These are phyloP conservation scores for Ennomos quercinarius DNA, from an alignment of 2,888 invertebrate genomes.

Conservation along the genomic window DNA sequence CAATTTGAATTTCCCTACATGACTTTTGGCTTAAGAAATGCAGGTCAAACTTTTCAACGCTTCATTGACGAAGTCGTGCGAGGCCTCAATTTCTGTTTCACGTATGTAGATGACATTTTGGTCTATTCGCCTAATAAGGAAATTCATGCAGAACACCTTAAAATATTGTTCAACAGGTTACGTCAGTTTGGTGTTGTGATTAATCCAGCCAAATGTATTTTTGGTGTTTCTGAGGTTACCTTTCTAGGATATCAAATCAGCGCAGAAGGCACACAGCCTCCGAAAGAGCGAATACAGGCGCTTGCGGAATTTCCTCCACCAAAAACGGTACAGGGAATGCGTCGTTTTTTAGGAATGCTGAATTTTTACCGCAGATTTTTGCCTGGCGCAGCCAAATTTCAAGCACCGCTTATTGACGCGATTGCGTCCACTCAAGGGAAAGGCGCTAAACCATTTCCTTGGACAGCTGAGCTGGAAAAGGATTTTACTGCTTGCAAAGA, in stretches of 20 bases:
- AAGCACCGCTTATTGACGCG: conserved; percentile 37
- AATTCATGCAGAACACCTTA: no score
- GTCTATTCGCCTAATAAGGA: no score
- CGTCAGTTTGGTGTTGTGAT: no score
- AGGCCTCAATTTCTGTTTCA: no score
- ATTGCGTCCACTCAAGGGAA: conserved; percentile 41
- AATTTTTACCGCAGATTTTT: conserved; percentile 54
- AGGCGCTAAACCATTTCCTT: conserved; percentile 44
- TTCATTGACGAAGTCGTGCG: no score
- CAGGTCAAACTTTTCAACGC: no score
- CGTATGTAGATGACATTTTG: no score
- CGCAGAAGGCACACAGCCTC: conserved; percentile 1
- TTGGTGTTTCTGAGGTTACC: background rate
- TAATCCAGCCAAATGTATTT: background rate
- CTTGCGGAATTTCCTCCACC: conserved; percentile 26
- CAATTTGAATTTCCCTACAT: no score
- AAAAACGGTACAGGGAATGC: conserved; percentile 31
- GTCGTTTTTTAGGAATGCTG: conserved; percentile 43
- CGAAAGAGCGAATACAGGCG: background rate
- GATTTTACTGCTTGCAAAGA: conserved; percentile 48
- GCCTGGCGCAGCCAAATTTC: conserved; percentile 41
- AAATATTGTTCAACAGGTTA: no score
- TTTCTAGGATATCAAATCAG: conserved; percentile 1
- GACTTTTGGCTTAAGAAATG: no score
- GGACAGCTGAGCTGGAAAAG: conserved; percentile 31